Evolutionary conservation across 2,113 vertebrate species (phyloP).

Genomic region (Chroicocephalus ridibundus): DNA sequence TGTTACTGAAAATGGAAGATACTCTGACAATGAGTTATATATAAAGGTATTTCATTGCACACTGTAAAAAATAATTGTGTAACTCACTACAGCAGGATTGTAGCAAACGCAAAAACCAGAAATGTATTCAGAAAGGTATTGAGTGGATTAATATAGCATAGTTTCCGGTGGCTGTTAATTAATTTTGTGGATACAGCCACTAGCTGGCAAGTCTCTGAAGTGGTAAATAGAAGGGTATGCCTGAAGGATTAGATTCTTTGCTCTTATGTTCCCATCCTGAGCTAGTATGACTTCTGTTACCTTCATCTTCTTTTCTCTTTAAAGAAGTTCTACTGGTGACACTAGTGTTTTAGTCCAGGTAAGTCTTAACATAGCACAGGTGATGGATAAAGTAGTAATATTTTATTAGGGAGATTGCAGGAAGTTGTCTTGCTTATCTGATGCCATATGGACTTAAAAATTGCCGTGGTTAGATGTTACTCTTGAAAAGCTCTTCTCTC

Average conservation of each 20-base stretch:
- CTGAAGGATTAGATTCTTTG: neutral
- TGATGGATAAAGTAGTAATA: neutral
- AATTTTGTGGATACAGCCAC: neutral
- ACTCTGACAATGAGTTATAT: neutral
- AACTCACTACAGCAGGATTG: neutral
- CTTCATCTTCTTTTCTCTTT: neutral
- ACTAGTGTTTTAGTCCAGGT: neutral
- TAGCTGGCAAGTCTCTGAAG: neutral
- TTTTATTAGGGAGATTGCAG: neutral
- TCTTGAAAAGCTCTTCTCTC: neutral
- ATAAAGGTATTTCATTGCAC: neutral
- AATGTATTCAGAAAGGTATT: neutral
- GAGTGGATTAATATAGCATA: neutral
- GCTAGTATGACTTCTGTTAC: neutral
- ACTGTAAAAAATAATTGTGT: neutral
- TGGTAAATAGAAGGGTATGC: neutral
- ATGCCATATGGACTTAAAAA: neutral
- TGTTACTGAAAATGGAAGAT: neutral
- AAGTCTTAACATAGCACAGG: neutral
- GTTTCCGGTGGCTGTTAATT: neutral
- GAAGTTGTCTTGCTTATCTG: neutral
- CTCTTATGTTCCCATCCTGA: neutral
- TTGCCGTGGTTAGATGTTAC: neutral
- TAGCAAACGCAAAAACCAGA: neutral
- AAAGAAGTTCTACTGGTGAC: neutral